phyloP scores from a whole-genome alignment of 1,140 invertebrate species.

The Drosophila oshimai region DNA sequence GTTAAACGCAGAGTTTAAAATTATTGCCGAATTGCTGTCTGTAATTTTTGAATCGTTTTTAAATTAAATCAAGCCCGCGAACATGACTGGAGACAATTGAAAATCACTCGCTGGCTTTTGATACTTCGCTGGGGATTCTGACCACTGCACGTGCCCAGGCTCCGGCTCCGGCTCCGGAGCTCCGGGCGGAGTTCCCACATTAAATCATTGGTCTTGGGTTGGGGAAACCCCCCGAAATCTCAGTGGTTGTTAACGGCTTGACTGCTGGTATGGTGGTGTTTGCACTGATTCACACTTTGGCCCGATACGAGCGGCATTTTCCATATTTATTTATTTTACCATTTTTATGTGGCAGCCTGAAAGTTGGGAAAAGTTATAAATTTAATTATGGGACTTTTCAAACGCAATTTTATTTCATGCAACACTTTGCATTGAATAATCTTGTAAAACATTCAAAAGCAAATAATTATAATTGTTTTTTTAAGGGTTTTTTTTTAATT shows the following conservation, averaged over 20 bases:
- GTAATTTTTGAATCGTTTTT: constrained; percentile 78
- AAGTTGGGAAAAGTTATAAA: background rate
- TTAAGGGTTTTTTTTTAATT: no score
- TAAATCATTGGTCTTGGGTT: constrained; percentile 55
- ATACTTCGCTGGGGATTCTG: constrained; percentile 1
- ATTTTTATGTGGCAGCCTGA: background rate
- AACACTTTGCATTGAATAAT: background rate
- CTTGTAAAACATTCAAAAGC: background rate
- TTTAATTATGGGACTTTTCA: background rate
- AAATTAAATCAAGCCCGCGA: constrained; percentile 72
- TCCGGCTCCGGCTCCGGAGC: no score
- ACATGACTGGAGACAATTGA: constrained; percentile 37
- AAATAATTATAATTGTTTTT: background rate
- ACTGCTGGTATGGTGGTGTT: constrained; percentile 8
- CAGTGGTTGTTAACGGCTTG: constrained; percentile 25
- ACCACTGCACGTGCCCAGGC: constrained; percentile 66
- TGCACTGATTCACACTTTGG: constrained; percentile 33
- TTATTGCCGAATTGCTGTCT: constrained; percentile 54
- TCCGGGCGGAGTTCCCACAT: constrained; percentile 65
- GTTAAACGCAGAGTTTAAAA: constrained; percentile 77
- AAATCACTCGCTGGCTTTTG: background rate
- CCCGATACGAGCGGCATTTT: constrained; percentile 8
- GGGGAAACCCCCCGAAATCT: constrained; percentile 26
- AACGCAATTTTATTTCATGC: background rate
- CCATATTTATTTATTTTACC: constrained; percentile 17